Percentiles rank a stretch among this genome's conserved stretches.
Evolutionary conservation across 2,797 vertebrate species (phyloP).

Genomic region (Siniperca undulata): DNA sequence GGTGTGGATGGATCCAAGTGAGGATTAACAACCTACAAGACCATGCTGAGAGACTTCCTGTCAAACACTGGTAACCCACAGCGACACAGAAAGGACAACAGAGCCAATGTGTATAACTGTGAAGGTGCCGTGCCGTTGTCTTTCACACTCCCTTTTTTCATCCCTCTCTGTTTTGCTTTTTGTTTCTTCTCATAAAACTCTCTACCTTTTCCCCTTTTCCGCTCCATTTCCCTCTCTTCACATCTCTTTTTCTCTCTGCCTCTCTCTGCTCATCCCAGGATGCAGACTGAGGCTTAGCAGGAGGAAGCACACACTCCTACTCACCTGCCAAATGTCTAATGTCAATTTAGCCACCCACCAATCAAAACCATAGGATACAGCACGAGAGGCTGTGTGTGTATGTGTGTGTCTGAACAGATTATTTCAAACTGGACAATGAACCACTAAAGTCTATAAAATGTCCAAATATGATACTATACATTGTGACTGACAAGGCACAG

Average conservation of each 20-base stretch:
- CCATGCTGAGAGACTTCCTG: constrained; percentile 78
- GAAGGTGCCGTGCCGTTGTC: constrained; percentile 34
- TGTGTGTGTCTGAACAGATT: constrained; percentile 2
- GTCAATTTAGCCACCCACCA: constrained; percentile 74
- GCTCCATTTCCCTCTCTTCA: not conserved
- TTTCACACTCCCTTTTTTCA: constrained; percentile 20
- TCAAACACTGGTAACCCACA: constrained; percentile 64
- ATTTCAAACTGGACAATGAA: constrained; percentile 26
- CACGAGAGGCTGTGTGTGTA: constrained; percentile 14
- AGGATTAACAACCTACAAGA: constrained; percentile 74
- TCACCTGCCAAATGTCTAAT: constrained; percentile 73
- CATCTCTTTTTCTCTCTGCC: not conserved
- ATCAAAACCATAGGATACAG: constrained; percentile 70
- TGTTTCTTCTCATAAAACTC: not conserved
- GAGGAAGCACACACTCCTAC: constrained; percentile 53
- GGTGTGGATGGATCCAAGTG: constrained; percentile 64
- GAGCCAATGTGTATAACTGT: constrained; percentile 35
- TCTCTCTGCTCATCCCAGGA: constrained; percentile 39
- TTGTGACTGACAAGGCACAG: not conserved
- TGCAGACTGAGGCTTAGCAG: constrained; percentile 50
- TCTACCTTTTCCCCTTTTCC: not conserved
- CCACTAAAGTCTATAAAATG: not conserved
- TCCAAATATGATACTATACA: not conserved
- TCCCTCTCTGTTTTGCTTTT: constrained; percentile 4
- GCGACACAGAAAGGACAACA: constrained; percentile 56